These are phyloP conservation scores for Proteles cristata DNA, from an alignment of 2,113 vertebrate species.

Conservation along the genomic window DNA sequence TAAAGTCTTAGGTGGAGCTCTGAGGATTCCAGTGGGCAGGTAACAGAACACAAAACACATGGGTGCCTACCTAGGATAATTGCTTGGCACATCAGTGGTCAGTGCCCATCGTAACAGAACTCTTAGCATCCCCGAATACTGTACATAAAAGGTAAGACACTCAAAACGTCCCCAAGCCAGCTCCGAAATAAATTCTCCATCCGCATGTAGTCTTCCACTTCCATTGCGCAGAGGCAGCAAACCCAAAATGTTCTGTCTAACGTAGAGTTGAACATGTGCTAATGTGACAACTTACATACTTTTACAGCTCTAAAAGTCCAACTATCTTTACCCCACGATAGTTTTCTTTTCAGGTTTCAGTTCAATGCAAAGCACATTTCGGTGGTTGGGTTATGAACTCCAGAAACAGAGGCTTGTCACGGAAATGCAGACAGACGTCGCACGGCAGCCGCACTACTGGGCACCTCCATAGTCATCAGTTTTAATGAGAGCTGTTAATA, in stretches of 20 bases:
- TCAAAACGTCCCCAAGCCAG: neutral
- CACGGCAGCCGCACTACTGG: constrained; percentile 55
- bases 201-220: neutral
- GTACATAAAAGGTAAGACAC: neutral
- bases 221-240: neutral
- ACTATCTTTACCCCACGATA: neutral
- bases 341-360: constrained; percentile 62
- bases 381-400: constrained; percentile 74
- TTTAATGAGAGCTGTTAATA: constrained; percentile 87
- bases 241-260: rapidly evolving
- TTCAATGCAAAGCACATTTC: constrained; percentile 63
- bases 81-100: neutral
- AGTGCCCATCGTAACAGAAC: neutral
- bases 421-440: constrained; percentile 74
- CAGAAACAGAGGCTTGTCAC: constrained; percentile 65
- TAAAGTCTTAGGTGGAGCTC: neutral
- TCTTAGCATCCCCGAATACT: neutral
- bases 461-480: constrained; percentile 72
- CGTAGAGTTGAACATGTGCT: rapidly evolving
- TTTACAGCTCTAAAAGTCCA: neutral
- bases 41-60: too few relatives aligned
- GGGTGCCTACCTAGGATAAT: neutral
- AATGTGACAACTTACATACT: neutral
- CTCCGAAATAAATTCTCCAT: neutral
- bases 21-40: neutral